Evolutionary conservation across 2,797 vertebrate species (phyloP).

Genomic region (Falco novaeseelandiae): DNA sequence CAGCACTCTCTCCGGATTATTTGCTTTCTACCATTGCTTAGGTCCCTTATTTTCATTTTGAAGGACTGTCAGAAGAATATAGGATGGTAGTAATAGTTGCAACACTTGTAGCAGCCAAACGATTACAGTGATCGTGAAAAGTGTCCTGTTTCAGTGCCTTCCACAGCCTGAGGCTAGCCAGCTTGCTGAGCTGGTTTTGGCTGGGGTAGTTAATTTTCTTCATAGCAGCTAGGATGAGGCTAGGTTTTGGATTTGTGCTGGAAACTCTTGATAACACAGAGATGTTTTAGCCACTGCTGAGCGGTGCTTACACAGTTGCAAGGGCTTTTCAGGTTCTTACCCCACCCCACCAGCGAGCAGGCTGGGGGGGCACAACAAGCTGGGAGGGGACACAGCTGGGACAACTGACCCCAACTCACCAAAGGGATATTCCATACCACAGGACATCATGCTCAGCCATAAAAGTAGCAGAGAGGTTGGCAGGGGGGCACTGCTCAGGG

Average conservation of each 20-base stretch:
- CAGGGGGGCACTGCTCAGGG: accelerated
- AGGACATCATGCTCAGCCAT: not conserved
- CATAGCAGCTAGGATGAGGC: not conserved
- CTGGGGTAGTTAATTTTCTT: not conserved
- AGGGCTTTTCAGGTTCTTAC: not conserved
- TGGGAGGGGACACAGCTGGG: not conserved
- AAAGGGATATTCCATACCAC: too few relatives aligned
- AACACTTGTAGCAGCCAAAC: not conserved
- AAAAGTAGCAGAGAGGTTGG: not conserved
- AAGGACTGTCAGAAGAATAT: not conserved
- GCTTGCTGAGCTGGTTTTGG: not conserved
- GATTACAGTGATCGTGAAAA: not conserved
- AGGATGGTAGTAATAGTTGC: not conserved
- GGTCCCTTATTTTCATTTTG: not conserved
- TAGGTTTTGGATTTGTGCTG: not conserved
- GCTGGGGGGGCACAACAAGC: not conserved
- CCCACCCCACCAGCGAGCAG: too few relatives aligned
- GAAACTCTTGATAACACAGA: not conserved
- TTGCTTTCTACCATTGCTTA: not conserved
- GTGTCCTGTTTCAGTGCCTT: not conserved
- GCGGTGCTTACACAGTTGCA: not conserved
- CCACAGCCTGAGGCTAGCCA: not conserved
- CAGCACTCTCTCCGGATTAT: not conserved
- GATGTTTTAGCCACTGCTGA: accelerated
- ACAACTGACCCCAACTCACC: not conserved